Evolutionary conservation across 2,888 invertebrate genomes (phyloP).

Genomic region (Melanophora roralis): DNA sequence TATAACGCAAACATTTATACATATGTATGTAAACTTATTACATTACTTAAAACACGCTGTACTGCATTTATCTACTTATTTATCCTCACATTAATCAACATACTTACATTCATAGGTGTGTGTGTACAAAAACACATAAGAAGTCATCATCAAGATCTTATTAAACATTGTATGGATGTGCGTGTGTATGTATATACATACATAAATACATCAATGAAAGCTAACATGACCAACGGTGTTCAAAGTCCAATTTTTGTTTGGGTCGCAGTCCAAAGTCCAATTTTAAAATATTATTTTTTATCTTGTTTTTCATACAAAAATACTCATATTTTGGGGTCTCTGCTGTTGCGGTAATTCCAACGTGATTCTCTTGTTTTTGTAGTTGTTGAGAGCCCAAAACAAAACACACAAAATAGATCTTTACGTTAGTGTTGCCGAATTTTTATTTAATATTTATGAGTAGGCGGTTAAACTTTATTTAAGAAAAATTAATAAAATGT

Average conservation of each 20-base stretch:
- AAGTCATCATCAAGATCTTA: conserved; percentile 29
- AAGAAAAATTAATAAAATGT: too few relatives aligned
- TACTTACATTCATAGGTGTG: too few relatives aligned
- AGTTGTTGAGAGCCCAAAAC: conserved; percentile 39
- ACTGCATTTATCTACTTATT: too few relatives aligned
- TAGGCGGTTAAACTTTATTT: too few relatives aligned
- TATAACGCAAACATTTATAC: too few relatives aligned
- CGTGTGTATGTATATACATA: not conserved
- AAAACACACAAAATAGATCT: conserved; percentile 17
- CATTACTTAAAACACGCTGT: too few relatives aligned
- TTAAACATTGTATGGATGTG: conserved; percentile 20
- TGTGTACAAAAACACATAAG: too few relatives aligned
- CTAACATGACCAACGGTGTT: conserved; percentile 63
- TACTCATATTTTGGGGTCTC: conserved; percentile 42
- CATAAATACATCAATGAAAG: conserved; percentile 33
- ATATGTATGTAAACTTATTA: too few relatives aligned
- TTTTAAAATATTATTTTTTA: conserved; percentile 68
- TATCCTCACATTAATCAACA: too few relatives aligned
- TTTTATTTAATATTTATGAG: too few relatives aligned
- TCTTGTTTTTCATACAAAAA: conserved; percentile 22
- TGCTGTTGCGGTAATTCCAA: conserved; percentile 32
- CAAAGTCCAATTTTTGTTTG: conserved; percentile 73
- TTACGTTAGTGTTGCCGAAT: not conserved
- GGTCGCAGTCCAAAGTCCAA: conserved; percentile 75
- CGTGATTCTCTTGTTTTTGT: conserved; percentile 11